Evolutionary conservation across 2,888 invertebrate species (phyloP).

Genomic region (Pteria penguin): DNA sequence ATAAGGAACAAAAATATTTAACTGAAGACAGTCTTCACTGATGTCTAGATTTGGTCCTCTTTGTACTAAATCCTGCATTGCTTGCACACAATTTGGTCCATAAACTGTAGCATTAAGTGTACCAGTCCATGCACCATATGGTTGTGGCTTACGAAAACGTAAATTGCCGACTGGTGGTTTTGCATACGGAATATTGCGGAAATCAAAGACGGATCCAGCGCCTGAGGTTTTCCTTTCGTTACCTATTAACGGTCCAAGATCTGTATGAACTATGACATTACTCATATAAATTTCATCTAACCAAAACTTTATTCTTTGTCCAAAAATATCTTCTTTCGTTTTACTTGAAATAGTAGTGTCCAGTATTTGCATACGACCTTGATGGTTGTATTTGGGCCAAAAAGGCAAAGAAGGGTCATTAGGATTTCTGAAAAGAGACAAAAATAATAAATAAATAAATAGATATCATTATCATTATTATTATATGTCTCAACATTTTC

Average conservation of each 20-base stretch:
- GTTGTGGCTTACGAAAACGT: conserved; percentile 67
- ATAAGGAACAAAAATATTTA: conserved; percentile 91
- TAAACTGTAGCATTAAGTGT: conserved; percentile 90
- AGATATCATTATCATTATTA: too few species aligned
- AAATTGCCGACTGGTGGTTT: conserved; percentile 84
- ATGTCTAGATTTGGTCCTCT: conserved; percentile 91
- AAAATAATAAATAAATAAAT: too few species aligned
- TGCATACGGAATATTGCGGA: conserved; percentile 68
- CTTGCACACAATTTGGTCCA: conserved; percentile 94
- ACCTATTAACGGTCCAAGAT: neutral
- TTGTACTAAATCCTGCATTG: conserved; percentile 94
- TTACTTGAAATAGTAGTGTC: neutral
- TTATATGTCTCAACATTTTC: too few species aligned
- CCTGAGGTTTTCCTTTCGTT: neutral
- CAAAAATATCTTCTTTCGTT: neutral
- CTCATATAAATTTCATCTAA: neutral
- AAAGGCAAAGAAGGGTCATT: neutral
- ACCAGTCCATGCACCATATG: conserved; percentile 69
- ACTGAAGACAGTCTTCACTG: conserved; percentile 95
- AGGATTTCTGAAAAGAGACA: neutral
- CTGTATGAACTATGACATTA: neutral
- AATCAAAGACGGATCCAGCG: conserved; percentile 1
- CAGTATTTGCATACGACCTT: neutral
- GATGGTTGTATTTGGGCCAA: neutral
- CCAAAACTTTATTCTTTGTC: neutral